Evolutionary conservation across 2,888 invertebrate genomes (phyloP).

Genomic region (Ormyrus nitidulus): DNA sequence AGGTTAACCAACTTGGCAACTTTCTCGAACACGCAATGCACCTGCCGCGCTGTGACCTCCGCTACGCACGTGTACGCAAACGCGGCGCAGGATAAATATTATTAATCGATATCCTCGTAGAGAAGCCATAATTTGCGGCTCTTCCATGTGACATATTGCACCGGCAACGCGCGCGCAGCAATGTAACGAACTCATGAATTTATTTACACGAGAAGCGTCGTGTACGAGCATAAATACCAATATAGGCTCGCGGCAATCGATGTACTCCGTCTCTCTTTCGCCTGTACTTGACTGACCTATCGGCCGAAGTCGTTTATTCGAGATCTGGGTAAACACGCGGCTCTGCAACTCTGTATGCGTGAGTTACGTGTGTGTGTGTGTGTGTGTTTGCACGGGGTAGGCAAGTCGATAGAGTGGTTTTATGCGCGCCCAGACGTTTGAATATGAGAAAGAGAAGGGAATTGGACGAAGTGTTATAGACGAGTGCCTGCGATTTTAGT

Average conservation of each 20-base stretch:
- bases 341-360: no score
- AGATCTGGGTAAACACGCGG: conserved; percentile 29
- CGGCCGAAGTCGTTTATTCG: conserved; percentile 14
- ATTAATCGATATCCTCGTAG: conserved; percentile 13
- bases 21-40: background rate
- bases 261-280: background rate
- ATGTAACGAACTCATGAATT: conserved; percentile 22
- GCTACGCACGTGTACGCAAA: background rate
- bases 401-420: no score
- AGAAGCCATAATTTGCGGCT: conserved; percentile 33
- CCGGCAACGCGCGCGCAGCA: background rate
- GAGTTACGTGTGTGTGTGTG: no score
- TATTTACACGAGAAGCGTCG: conserved; percentile 19
- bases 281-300: conserved; percentile 41
- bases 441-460: conserved; percentile 3
- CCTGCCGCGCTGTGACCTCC: background rate
- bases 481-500: background rate
- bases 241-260: conserved; percentile 1
- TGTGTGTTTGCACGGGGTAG: no score
- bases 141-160: background rate
- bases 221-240: conserved; percentile 6
- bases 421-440: no score
- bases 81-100: conserved; percentile 19
- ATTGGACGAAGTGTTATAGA: background rate
- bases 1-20: no score